Evolutionary conservation across 2,113 vertebrate species (phyloP).

Genomic region (Epinephelus cyanopodus): DNA sequence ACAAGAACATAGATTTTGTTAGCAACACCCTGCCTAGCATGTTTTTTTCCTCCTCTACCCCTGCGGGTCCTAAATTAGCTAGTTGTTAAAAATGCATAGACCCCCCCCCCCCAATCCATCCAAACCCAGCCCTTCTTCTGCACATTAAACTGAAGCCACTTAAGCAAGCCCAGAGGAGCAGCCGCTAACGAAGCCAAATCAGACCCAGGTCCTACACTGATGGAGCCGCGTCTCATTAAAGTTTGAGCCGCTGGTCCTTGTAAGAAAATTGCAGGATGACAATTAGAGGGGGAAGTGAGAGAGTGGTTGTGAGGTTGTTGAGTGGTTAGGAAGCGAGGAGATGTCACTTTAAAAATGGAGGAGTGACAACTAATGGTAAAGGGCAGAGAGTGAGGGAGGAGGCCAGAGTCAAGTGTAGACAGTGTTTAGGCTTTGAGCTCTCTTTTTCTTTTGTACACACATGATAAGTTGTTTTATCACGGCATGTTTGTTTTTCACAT

Average conservation of each 20-base stretch:
- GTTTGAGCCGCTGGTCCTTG: conserved; percentile 69
- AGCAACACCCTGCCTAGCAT: conserved; percentile 44
- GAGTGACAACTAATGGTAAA: conserved; percentile 54
- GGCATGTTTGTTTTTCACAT: neutral
- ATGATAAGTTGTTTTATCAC: neutral
- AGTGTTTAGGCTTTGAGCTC: neutral
- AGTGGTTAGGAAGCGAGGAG: conserved; percentile 38
- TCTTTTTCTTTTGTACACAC: neutral
- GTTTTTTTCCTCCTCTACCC: conserved; percentile 15
- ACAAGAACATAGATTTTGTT: conserved; percentile 54
- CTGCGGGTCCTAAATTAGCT: conserved; percentile 75
- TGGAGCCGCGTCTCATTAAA: conserved; percentile 79
- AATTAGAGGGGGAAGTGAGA: conserved; percentile 63
- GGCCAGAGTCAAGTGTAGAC: neutral
- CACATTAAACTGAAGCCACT: conserved; percentile 83
- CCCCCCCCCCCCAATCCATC: conserved; percentile 31
- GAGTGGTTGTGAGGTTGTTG: conserved; percentile 40
- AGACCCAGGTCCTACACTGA: conserved; percentile 66
- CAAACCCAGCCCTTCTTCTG: conserved; percentile 65
- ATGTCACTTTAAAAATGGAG: conserved; percentile 66
- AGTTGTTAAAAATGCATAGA: conserved; percentile 79
- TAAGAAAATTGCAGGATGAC: conserved; percentile 65
- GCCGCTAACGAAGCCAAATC: conserved; percentile 72
- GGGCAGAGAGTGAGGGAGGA: neutral
- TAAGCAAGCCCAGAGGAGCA: conserved; percentile 80